Evolutionary conservation across 2,888 invertebrate species (phyloP).

Genomic region (Apodemia mormo): DNA sequence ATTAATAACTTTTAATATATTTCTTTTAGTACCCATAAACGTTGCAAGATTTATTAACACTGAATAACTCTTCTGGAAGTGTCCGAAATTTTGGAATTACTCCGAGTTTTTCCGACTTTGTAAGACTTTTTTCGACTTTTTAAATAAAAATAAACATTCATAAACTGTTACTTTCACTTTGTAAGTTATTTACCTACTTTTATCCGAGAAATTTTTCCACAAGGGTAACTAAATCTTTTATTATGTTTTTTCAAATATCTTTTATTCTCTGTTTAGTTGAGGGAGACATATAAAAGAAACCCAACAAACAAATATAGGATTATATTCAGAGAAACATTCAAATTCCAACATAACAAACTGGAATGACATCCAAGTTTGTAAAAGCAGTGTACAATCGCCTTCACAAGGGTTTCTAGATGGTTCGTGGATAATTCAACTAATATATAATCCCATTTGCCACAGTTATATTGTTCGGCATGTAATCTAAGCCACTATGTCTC

Average conservation of each 20-base stretch:
- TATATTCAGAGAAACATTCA: slow-evolving; percentile 80
- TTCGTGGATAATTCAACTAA: slow-evolving; percentile 52
- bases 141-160: too few relatives aligned
- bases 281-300: slow-evolving; percentile 62
- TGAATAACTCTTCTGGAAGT: too few relatives aligned
- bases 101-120: too few relatives aligned
- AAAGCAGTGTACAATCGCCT: slow-evolving; percentile 56
- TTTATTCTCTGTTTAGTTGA: background rate
- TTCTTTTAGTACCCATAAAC: too few relatives aligned
- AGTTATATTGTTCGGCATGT: slow-evolving; percentile 59
- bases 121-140: too few relatives aligned
- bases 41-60: too few relatives aligned
- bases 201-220: too few relatives aligned
- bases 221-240: background rate
- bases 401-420: slow-evolving; percentile 47
- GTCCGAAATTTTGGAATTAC: too few relatives aligned
- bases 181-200: too few relatives aligned
- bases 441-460: slow-evolving; percentile 75
- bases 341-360: slow-evolving; percentile 70
- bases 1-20: too few relatives aligned
- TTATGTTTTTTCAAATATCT: background rate
- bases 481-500: slow-evolving; percentile 66
- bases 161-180: too few relatives aligned
- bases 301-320: slow-evolving; percentile 80
- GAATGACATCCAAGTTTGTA: slow-evolving; percentile 56